Evolutionary conservation across 2,888 invertebrate genomes (phyloP), one percentile per base, ranked within the genome.

Genomic region (Dorcus parallelipipedus): DNA sequence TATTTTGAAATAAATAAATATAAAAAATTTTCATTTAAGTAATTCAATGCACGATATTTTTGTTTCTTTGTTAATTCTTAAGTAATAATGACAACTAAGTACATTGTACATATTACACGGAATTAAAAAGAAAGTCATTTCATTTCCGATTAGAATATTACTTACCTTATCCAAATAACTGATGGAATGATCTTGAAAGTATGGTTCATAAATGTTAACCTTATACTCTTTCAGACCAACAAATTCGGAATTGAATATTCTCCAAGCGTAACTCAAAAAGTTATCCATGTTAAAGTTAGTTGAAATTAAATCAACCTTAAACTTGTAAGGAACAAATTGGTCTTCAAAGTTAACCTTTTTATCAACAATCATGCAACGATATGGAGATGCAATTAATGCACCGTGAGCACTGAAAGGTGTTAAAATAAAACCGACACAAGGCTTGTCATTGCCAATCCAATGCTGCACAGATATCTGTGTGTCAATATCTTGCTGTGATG

Each of bases 401-500:
- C 82, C 83, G 1, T 80, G 73, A 39, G 79, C 76, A 78, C 83
- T 84, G 73, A 85, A 86, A 57, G 88, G 88, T 60, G 86, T 85
- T 41, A 88, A 81, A 70, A 89, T 85, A 66, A 89, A 73, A 10
- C 85, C 88, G 7, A 88, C 78, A 75, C 85, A 86, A 26, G 86
- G 87, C 61, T 79, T 77, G 61, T 72, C 75, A 70, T 79, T 79
- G 58, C 83, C 79, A 56, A 83, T 80, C 75, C 81, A 81, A 43
- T 80, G 75, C 75, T 87, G 86, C 68, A 85, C 81, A 55, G 82
- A 81, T 38, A 81, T 78, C 77, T 90, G 90, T 40, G 87, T 84
- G 68, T 81, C 80, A 62, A 90, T 80, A 78, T 90, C 90, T 66
- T 83, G 83, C 14, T 83, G 79, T 0, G 90, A 90, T 0, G 91